Evolutionary conservation across 2,113 vertebrate genomes (phyloP).

Genomic region (Hydropotes inermis): DNA sequence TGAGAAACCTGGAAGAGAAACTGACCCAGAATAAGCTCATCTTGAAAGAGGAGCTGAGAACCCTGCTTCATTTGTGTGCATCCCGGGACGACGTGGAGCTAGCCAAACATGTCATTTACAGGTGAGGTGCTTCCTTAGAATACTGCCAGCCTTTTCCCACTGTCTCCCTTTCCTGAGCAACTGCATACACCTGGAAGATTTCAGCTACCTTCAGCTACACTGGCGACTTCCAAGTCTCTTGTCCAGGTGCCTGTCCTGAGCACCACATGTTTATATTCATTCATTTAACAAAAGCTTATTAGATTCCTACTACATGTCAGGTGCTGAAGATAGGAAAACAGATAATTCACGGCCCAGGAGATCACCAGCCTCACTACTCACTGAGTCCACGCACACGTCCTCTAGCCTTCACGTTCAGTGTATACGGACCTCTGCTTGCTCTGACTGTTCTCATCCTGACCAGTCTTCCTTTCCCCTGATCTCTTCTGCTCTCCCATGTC

Average conservation of each 20-base stretch:
- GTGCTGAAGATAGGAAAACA: neutral
- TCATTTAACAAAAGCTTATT: neutral
- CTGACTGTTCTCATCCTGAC: neutral
- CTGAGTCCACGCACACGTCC: neutral
- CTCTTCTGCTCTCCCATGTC: neutral
- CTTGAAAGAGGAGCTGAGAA: slow-evolving; percentile 87
- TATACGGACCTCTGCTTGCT: neutral
- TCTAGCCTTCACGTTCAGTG: neutral
- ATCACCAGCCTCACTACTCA: neutral
- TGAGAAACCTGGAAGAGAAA: slow-evolving; percentile 85
- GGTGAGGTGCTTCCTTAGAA: slow-evolving; percentile 70
- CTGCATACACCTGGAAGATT: neutral
- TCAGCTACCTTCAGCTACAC: neutral
- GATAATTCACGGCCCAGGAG: neutral
- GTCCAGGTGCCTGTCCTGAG: neutral
- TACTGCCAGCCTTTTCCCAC: neutral
- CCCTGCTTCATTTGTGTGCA: slow-evolving; percentile 89
- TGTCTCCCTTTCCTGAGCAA: neutral
- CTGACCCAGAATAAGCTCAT: slow-evolving; percentile 85
- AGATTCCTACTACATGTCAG: neutral
- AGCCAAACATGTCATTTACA: slow-evolving; percentile 88
- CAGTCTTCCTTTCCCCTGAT: neutral
- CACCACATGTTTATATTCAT: neutral
- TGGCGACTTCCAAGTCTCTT: neutral
- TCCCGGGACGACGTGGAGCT: slow-evolving; percentile 85